Base-by-base conservation (phyloP, 2,888 invertebrate species). In the Aricia artaxerxes region DNA sequence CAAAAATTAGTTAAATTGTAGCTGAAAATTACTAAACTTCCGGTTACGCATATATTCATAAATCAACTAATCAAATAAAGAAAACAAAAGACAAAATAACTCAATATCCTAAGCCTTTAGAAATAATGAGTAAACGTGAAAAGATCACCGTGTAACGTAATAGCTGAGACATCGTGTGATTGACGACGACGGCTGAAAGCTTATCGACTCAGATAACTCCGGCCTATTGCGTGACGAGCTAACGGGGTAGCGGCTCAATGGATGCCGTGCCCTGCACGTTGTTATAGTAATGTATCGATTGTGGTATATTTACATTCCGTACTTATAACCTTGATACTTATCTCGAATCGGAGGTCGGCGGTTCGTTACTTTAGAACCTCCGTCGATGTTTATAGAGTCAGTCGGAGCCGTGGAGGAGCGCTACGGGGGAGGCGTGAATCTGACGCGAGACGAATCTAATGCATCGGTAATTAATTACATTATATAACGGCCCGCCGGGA, bases 181-280 rank as follows among this genome's bases (percentile, higher is more conserved):
- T 91, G 90, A 91, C 91, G 89, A 87, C 86, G 85, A 87, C 86
- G 83, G 85, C 83, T 85, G 83, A 82, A 85, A 86, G 85, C 87
- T 88, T 87, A 85, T 85, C 86, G 86, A 84, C 86, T 87, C 83
- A 88, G 88, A 90, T 90, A 90, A 89, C 81, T 87, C 84, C 87
- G 86, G 86, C 83, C 86, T 89, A 87, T 91, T 88, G 91, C 91
- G 90, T 92, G 91, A 88, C 87, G 85, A 87, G 83, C n/a, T 86
- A 82, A 85, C 83, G 84, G 80, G 86, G 81, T 81, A 72, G 86
- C 87, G 85, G 86, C 84, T 86, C 85, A 53, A 57, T 76, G 53
- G 53, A 82, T 84, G 85, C 84, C 85, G 85, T 79, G 69, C 35
- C 35, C 69, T 73, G 44, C 73, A 38, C 73, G 73, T 24, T 78